Percentiles rank a stretch among this genome's conserved stretches.
These are phyloP conservation scores for Sitta carolinensis DNA, from an alignment of 2,797 vertebrate species.

Conservation along the genomic window DNA sequence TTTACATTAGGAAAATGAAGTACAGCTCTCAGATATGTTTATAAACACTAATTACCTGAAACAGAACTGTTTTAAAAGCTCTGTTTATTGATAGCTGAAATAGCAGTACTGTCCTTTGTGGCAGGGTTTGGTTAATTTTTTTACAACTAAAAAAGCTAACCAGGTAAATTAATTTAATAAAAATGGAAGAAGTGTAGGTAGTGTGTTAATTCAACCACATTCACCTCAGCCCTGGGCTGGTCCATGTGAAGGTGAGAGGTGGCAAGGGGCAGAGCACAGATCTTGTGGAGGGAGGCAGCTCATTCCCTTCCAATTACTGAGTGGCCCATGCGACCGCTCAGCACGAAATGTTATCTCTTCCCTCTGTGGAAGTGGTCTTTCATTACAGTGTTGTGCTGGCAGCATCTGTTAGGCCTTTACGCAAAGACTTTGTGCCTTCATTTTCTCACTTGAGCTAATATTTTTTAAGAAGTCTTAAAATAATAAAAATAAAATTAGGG, in stretches of 20 bases:
- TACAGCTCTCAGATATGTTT: neutral
- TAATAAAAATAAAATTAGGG: slow-evolving; percentile 34
- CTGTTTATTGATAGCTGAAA: neutral
- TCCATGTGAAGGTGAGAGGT: neutral
- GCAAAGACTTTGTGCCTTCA: neutral
- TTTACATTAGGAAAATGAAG: neutral
- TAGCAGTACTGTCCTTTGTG: neutral
- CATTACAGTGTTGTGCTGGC: neutral
- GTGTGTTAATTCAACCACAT: neutral
- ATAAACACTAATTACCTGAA: neutral
- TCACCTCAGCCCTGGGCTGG: neutral
- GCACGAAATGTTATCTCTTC: neutral
- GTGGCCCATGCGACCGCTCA: rapidly evolving
- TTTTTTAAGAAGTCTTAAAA: slow-evolving; percentile 32
- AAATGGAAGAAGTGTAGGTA: neutral
- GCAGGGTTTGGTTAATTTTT: neutral
- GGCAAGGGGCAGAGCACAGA: neutral
- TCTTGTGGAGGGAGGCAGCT: neutral
- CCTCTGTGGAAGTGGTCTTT: neutral
- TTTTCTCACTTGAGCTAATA: neutral
- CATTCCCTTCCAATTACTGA: neutral
- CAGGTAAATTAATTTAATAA: neutral
- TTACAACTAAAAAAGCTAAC: neutral
- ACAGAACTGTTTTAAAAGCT: neutral
- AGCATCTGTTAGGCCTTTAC: neutral